Base-by-base conservation (phyloP, 2,797 vertebrate species). In the Falco cherrug region DNA sequence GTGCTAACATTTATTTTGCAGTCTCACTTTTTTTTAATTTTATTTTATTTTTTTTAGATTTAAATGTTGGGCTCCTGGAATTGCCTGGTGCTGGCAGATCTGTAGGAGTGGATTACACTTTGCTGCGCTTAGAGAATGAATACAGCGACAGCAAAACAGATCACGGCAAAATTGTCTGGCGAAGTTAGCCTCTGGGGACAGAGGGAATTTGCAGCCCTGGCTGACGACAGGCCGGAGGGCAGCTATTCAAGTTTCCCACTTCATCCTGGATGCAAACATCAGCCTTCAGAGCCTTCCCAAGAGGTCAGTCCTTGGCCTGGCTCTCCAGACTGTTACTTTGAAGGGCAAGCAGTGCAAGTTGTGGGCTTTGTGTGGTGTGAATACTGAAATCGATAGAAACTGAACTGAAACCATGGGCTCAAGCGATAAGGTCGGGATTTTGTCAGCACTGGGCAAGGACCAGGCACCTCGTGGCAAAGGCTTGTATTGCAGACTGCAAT, bases 161-260 rank as follows among this genome's bases (percentile, higher is more conserved):
- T 86, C 79, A 56, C 0, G 8, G 71, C 75, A 87, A 85, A 92
- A 80, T 64, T 70, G 65, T 90, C 64, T 1, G 1, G 68, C 80
- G 75, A 89, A 91, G 81, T 57, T 87, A 51, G 60, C 69, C 84
- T 70, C 82, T 65, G 63, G 1, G 9, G 78, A 87, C 41, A 39
- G 45, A 68, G 88, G 67, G 86, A 94, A 95, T 94, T 92, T 89
- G 86, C 93, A 97, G 81, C 26, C 94, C 84, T 89, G 90, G 88
- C 86, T 94, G 92, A 92, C 1, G 26, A 96, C 92, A 97, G 94
- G 90, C 95, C 35, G 1, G 5, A 12, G 68, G 93, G 95, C 91
- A 92, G 92, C 81, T 90, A 77, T 92, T 95, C 96, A 95, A 97
- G 60, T 95, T 97, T 97, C 90, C 95, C 94, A 95, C 93, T 95